Evolutionary conservation across 1,140 invertebrate genomes (phyloP), one percentile per base, ranked within the genome.

Genomic region (Zophobas atratus): DNA sequence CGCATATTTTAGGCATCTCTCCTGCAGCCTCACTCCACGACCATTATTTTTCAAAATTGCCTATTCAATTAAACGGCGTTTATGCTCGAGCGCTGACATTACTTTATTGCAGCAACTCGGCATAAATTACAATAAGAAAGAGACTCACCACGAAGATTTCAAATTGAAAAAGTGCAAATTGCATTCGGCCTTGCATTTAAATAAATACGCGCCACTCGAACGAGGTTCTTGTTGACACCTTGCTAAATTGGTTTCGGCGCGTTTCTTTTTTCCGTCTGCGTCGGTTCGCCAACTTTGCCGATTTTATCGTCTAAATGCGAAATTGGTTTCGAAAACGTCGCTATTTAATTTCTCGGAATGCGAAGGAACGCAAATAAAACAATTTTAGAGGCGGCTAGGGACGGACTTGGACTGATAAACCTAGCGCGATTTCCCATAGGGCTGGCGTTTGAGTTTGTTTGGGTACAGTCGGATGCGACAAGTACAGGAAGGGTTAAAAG

Each of bases 141-240:
- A 75, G 73, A 75, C 63, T 75, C 63, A 75, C 36, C 73, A 55
- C 56, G 55, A 57, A 75, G 73, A 75, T 75, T 75, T 35, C 46
- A 75, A 57, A 57, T 75, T 56, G 53, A 75, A 75, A 75, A 75
- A 75, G 53, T 75, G 56, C 43, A 75, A 75, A 75, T 75, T 75
- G 73, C 73, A 75, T 75, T 75, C 73, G 34, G 73, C 6, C 49
- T 72, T 72, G 70, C 70, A 51, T 72, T 72, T 72, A 51, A 72
- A 72, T 72, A 72, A 72, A 72, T 72, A 72, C 36, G 70, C 36
- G 48, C 46, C 70, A 51, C 49, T 5, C 38, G 36, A 72, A 51
- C 38, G n/a, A 20, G 70, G 35, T 51, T 55, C n/a, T 48, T 51
- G 70, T 53, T 72, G 70, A 72, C 70, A 72, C 36, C 6, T 72